phyloP scores from a whole-genome alignment of 1,140 invertebrate genomes.

The Hesperophylax magnus region DNA sequence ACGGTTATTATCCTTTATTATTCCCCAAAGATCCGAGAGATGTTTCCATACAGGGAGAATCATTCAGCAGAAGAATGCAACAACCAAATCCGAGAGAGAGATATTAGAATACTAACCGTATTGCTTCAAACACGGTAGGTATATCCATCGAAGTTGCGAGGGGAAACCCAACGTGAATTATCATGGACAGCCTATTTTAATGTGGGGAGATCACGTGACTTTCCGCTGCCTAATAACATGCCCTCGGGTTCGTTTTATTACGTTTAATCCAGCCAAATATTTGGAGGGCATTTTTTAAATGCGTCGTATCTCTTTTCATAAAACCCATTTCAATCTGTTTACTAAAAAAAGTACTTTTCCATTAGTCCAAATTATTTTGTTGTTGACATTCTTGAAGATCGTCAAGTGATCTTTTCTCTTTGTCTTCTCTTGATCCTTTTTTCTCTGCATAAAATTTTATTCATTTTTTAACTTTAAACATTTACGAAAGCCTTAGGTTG shows the following conservation, averaged over 20 bases:
- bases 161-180: slow-evolving; percentile 45
- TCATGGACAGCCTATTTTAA: slow-evolving; percentile 46
- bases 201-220: slow-evolving; percentile 48
- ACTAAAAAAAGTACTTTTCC: too few relatives aligned
- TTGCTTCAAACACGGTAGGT: slow-evolving; percentile 28
- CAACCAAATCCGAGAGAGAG: background rate
- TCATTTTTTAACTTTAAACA: too few relatives aligned
- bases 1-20: slow-evolving; percentile 35
- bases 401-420: too few relatives aligned
- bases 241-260: slow-evolving; percentile 27
- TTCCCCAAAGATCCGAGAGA: slow-evolving; percentile 21
- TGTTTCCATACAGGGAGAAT: background rate
- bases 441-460: too few relatives aligned
- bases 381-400: too few relatives aligned
- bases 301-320: background rate
- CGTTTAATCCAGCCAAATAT: slow-evolving; percentile 47
- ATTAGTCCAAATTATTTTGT: too few relatives aligned
- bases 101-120: slow-evolving; percentile 10
- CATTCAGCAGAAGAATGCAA: slow-evolving; percentile 4
- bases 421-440: too few relatives aligned
- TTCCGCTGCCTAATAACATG: slow-evolving; percentile 44
- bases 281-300: slow-evolving; percentile 36
- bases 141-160: slow-evolving; percentile 36
- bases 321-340: too few relatives aligned
- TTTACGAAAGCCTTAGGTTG: too few relatives aligned